Conservation (phyloP, 1,140 invertebrate genomes). For the Lepidostoma basale region DNA sequence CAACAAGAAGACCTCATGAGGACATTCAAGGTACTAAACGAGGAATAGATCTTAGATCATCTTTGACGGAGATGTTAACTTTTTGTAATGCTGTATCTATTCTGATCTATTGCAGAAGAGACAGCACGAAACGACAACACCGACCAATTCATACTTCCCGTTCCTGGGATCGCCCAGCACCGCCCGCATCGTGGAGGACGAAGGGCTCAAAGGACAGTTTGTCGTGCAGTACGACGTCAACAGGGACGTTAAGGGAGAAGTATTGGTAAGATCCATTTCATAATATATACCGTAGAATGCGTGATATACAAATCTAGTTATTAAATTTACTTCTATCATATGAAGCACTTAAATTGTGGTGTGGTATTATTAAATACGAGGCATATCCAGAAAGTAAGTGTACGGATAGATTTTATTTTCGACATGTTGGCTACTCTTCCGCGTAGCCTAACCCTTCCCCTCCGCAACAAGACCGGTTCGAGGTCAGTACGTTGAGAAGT, state of each 20-base stretch:
- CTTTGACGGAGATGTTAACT: too few relatives aligned
- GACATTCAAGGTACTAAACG: conserved; percentile 40
- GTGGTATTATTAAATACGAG: too few relatives aligned
- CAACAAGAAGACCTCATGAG: conserved; percentile 38
- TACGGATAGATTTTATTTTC: too few relatives aligned
- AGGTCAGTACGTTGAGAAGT: too few relatives aligned
- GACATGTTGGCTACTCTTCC: too few relatives aligned
- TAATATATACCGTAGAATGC: not conserved
- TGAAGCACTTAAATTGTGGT: too few relatives aligned
- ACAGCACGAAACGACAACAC: conserved; percentile 16
- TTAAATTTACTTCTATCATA: too few relatives aligned
- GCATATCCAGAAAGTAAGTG: too few relatives aligned
- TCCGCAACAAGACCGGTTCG: too few relatives aligned
- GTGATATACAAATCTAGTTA: not conserved
- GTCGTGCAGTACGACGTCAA: conserved; percentile 70
- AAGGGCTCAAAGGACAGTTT: conserved; percentile 66
- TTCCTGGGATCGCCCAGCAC: conserved; percentile 12
- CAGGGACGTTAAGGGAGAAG: conserved; percentile 60
- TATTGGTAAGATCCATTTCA: conserved; percentile 57
- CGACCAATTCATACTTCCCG: conserved; percentile 5
- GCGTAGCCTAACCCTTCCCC: too few relatives aligned
- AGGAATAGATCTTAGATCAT: too few relatives aligned
- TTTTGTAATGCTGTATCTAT: too few relatives aligned
- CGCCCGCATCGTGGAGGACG: conserved; percentile 46
- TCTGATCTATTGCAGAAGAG: conserved; percentile 26